These are phyloP conservation scores for Chymomyza amoena DNA, from an alignment of 2,888 invertebrate genomes.

Conservation along the genomic window DNA sequence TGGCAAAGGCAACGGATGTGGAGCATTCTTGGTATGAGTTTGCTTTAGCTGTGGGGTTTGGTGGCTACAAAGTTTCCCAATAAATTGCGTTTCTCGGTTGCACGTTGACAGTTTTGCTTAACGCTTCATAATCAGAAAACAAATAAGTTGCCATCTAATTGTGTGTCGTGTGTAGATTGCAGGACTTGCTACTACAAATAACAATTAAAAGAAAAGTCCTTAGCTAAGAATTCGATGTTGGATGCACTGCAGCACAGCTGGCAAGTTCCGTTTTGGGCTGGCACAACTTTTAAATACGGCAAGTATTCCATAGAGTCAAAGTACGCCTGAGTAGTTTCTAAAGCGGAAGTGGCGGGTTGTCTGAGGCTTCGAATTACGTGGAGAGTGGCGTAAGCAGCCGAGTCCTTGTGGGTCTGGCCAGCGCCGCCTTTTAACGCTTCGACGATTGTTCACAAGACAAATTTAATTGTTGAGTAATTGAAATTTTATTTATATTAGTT, in stretches of 20 bases:
- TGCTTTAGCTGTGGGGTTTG: background rate
- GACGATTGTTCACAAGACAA: slow-evolving; percentile 76
- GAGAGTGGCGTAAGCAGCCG: slow-evolving; percentile 29
- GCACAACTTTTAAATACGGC: slow-evolving; percentile 25
- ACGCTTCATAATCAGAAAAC: slow-evolving; percentile 78
- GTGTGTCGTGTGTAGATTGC: slow-evolving; percentile 48
- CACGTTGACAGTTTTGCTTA: slow-evolving; percentile 77
- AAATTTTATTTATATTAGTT: slow-evolving; percentile 79
- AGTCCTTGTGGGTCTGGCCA: slow-evolving; percentile 20
- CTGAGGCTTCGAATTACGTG: slow-evolving; percentile 39
- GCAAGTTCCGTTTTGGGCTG: slow-evolving; percentile 40
- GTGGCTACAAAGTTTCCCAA: slow-evolving; percentile 69
- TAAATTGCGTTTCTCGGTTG: slow-evolving; percentile 71
- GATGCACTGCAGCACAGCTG: slow-evolving; percentile 38
- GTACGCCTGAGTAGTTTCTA: slow-evolving; percentile 55
- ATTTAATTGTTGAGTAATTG: slow-evolving; percentile 80
- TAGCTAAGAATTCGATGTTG: background rate
- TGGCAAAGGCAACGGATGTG: slow-evolving; percentile 32
- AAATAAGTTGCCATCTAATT: slow-evolving; percentile 75
- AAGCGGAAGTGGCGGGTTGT: slow-evolving; percentile 24
- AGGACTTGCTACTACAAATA: slow-evolving; percentile 11
- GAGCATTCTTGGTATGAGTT: slow-evolving; percentile 14
- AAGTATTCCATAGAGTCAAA: slow-evolving; percentile 5
- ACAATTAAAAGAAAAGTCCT: slow-evolving; percentile 53
- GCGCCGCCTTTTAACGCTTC: slow-evolving; percentile 74